Evolutionary conservation across 2,888 invertebrate genomes (phyloP), one percentile per base, ranked within the genome.

Genomic region (Anodontia alba): DNA sequence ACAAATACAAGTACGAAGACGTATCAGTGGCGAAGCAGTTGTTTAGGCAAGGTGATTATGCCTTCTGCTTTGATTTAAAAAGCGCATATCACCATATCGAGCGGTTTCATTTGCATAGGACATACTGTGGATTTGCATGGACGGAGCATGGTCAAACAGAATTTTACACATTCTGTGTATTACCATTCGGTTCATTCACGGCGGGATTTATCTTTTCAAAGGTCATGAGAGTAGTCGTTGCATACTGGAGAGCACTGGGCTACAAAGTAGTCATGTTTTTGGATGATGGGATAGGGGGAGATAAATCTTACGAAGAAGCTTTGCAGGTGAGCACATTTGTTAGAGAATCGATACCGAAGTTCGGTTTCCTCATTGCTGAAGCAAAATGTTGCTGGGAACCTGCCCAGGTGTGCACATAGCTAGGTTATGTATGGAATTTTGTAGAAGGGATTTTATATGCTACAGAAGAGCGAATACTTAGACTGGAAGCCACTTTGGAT

Each of bases 291-390:
- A 71, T 81, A 38, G 74, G 77, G 1, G 71, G 70, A 3, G 36
- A 36, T 20, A 49, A n/a, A 12, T 49, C 69, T 15, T 73, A 54
- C 46, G 54, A 62, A 8, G 46, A 42, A 23, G 73, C 82, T 36
- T 51, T 68, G 29, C 15, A 38, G 12, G 17, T 62, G 15, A 62
- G 76, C 23, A 29, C 46, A 49, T 67, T 42, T 23, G 73, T 83
- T 23, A 54, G 74, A 31, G 36, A 69, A 36, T 70, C 78, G 57
- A 68, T 87, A n/a, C 20, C 29, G 20, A n/a, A 82, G 2, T 83
- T 86, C 29, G 86, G 87, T 0, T 86, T 73, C n/a, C 31, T 88
- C 15, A 62, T 86, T 23, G 84, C 88, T 17, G 71, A 84, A 15
- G 80, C 79, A 10, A 86, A 86, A 71, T 86, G 82, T 26, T 12